A percentile compares a stretch with the other conserved stretches of the same genome.
Conservation (phyloP, 2,888 invertebrate species). For the Spatulosminthurus flaviceps region DNA sequence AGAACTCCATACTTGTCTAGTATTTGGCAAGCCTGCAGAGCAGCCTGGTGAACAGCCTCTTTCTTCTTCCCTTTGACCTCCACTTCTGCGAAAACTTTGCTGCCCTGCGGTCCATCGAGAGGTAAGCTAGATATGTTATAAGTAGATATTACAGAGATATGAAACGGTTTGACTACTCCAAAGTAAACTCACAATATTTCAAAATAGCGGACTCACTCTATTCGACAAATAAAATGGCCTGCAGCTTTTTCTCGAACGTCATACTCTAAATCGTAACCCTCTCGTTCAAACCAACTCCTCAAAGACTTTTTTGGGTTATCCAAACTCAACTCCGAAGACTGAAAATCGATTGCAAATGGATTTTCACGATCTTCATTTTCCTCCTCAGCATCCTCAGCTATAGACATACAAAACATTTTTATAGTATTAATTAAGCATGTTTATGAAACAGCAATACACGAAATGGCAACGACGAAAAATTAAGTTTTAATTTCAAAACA, state of each 20-base stretch:
- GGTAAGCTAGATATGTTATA: slow-evolving; percentile 75
- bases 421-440: slow-evolving; percentile 27
- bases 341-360: slow-evolving; percentile 74
- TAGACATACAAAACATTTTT: slow-evolving; percentile 18
- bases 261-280: slow-evolving; percentile 86
- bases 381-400: slow-evolving; percentile 83
- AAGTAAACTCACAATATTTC: neutral
- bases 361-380: slow-evolving; percentile 81
- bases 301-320: slow-evolving; percentile 96
- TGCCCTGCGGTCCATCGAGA: slow-evolving; percentile 74
- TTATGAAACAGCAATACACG: neutral
- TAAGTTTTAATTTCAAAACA: neutral
- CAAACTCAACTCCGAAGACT: slow-evolving; percentile 76
- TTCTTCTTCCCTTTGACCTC: slow-evolving; percentile 91
- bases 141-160: no score
- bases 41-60: slow-evolving; percentile 91
- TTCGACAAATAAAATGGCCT: slow-evolving; percentile 85
- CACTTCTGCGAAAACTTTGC: slow-evolving; percentile 84
- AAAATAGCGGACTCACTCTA: slow-evolving; percentile 68
- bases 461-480: neutral
- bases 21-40: slow-evolving; percentile 91
- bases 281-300: slow-evolving; percentile 92
- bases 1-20: slow-evolving; percentile 88
- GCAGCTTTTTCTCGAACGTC: slow-evolving; percentile 85
- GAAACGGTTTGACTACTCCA: no score